phyloP scores from a whole-genome alignment of 1,140 invertebrate species.

The Tribolium castaneum region DNA sequence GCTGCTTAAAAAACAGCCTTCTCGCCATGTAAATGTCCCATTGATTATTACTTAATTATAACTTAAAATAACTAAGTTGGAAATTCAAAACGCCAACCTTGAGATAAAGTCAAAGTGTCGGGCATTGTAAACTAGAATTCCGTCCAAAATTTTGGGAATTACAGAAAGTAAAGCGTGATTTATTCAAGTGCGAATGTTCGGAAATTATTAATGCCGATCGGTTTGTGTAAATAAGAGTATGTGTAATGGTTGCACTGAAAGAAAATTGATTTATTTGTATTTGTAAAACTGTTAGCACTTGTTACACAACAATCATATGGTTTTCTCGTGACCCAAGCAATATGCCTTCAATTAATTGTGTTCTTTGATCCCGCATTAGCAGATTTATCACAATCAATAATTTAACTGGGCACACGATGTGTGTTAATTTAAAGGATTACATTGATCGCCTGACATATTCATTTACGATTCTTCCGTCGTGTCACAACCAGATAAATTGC shows the following conservation, averaged over 20 bases:
- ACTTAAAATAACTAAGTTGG: slow-evolving; percentile 8
- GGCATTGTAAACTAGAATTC: neutral
- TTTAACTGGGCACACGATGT: neutral
- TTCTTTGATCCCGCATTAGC: slow-evolving; percentile 29
- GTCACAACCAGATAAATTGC: neutral
- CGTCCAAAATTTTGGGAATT: too few species aligned
- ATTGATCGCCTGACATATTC: neutral
- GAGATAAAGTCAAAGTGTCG: slow-evolving; percentile 24
- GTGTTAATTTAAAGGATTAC: slow-evolving; percentile 6
- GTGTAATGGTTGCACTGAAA: neutral
- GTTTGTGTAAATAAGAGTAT: neutral
- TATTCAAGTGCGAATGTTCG: neutral
- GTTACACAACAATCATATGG: slow-evolving; percentile 16
- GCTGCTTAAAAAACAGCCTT: slow-evolving; percentile 10
- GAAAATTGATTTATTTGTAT: slow-evolving; percentile 17
- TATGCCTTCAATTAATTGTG: slow-evolving; percentile 27
- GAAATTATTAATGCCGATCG: neutral
- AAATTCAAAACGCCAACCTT: slow-evolving; percentile 4
- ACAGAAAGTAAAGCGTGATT: neutral
- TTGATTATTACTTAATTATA: slow-evolving; percentile 19
- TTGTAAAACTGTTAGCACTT: slow-evolving; percentile 28
- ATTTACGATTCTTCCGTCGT: neutral
- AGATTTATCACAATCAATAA: slow-evolving; percentile 34
- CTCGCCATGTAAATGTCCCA: slow-evolving; percentile 17
- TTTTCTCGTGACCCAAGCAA: slow-evolving; percentile 31